phyloP scores from a whole-genome alignment of 2,888 invertebrate genomes.

The Athalia circularis region DNA sequence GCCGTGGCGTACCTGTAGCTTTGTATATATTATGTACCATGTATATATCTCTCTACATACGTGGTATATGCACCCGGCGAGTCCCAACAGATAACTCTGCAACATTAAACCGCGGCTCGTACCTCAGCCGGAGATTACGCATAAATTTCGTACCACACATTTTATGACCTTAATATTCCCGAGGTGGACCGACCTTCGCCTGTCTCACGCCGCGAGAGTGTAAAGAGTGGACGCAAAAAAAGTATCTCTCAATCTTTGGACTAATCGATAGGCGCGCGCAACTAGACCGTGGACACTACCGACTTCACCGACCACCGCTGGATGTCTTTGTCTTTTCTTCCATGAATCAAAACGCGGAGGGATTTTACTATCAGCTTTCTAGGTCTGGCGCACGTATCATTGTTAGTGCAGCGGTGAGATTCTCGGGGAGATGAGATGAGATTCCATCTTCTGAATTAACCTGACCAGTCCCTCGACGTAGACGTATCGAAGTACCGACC shows the following conservation, averaged over 20 bases:
- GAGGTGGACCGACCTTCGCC: conserved; percentile 2
- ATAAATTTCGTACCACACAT: conserved; percentile 61
- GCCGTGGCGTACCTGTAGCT: background rate
- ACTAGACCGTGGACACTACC: too few relatives aligned
- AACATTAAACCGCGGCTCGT: conserved; percentile 60
- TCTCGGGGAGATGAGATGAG: conserved; percentile 20
- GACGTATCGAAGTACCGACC: background rate
- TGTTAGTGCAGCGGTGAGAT: conserved; percentile 15
- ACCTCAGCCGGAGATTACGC: conserved; percentile 64
- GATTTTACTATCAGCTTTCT: conserved; percentile 30
- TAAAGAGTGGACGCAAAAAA: background rate
- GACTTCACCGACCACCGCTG: too few relatives aligned
- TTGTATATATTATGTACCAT: too few relatives aligned
- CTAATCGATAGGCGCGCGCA: too few relatives aligned
- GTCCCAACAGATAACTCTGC: conserved; percentile 58
- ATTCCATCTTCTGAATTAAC: background rate
- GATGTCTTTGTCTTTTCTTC: background rate
- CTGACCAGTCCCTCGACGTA: conserved; percentile 7
- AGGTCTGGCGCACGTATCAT: conserved; percentile 28
- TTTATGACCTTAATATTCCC: conserved; percentile 56
- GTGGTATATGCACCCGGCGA: conserved; percentile 2
- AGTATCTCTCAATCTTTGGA: too few relatives aligned
- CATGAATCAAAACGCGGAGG: conserved; percentile 12
- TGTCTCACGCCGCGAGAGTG: background rate
- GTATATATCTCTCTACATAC: background rate